Evolutionary conservation across 2,888 invertebrate genomes (phyloP), one percentile per base, ranked within the genome.

Genomic region (Lucinisca nassula): DNA sequence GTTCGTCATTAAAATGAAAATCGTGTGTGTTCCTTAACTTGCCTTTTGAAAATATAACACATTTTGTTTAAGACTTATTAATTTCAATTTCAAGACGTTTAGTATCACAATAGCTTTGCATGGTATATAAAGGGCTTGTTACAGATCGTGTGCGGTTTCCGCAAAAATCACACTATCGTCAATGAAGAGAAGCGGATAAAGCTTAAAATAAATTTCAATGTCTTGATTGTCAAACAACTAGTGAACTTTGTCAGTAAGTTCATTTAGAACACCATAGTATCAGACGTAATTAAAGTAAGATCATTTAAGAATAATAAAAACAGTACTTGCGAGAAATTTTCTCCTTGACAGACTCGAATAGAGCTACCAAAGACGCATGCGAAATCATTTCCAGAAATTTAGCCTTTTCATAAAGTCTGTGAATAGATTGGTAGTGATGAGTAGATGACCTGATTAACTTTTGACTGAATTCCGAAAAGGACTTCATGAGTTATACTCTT

Each of bases 141-240:
- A 75, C 35, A 79, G 32, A 14, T 79, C 84, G 30, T 21, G 35
- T 37, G 58, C 75, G 10, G 79, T 51, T 51, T 80, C 80, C 10
- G 84, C 79, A 49, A 77, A 84, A 30, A 76, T 76, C 6, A 77
- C 80, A 51, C 76, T 84, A 45, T 67, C 79, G 76, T 80, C 76
- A 17, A 77, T 77, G 55, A 80, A 80, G 0, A 84, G 67, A 30
- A 84, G 79, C 27, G 79, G 27, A 55, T 74, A 51, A 67, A 76
- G 27, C 38, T 79, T 37, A 79, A 84, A 61, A 35, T 79, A 75
- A 8, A 84, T 49, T 49, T 74, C 75, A 24, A 75, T 24, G 32
- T 55, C 58, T 51, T 83, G 73, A 74, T 55, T 77, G 73, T 77
- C 72, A 40, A 77, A 72, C 12, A 70, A 3, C 21, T 6, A 35